Percentiles rank a stretch among this genome's conserved stretches.
Conservation (phyloP, 53 echinoderm and acorn worm genomes). For the Paelopatides confundens region DNA sequence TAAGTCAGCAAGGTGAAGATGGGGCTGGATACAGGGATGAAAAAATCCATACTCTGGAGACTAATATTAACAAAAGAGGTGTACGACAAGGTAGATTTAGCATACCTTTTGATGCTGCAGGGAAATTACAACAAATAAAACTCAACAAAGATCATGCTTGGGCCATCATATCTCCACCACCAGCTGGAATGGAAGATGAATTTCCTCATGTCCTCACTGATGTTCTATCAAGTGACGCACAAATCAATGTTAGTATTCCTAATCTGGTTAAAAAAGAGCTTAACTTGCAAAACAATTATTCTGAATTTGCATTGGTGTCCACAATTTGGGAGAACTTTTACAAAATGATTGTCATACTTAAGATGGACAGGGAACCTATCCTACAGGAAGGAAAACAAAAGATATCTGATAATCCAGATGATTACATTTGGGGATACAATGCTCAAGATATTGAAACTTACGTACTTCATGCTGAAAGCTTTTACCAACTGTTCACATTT, state of each 20-base stretch:
- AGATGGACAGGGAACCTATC: background rate
- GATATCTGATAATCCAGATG: background rate
- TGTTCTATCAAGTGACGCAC: background rate
- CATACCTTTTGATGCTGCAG: background rate
- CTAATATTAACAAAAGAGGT: conserved; percentile 1
- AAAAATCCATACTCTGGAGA: background rate
- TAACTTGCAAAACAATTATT: background rate
- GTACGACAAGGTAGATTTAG: background rate
- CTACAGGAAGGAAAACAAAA: background rate
- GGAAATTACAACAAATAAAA: conserved; percentile 1
- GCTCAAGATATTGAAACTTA: background rate
- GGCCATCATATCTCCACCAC: background rate
- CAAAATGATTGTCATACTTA: conserved; percentile 55
- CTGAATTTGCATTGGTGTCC: background rate
- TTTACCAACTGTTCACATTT: conserved; percentile 6
- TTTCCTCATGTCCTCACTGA: conserved; percentile 3
- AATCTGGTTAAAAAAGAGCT: background rate
- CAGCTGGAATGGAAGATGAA: background rate
- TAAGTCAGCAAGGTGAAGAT: background rate
- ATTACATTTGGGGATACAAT: background rate
- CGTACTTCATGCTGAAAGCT: background rate
- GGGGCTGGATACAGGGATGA: background rate
- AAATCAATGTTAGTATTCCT: background rate
- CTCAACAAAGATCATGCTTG: conserved; percentile 25
- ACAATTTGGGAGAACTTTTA: conserved; percentile 63